phyloP scores from a whole-genome alignment of 2,888 invertebrate genomes.

The Drosophila pegasa region DNA sequence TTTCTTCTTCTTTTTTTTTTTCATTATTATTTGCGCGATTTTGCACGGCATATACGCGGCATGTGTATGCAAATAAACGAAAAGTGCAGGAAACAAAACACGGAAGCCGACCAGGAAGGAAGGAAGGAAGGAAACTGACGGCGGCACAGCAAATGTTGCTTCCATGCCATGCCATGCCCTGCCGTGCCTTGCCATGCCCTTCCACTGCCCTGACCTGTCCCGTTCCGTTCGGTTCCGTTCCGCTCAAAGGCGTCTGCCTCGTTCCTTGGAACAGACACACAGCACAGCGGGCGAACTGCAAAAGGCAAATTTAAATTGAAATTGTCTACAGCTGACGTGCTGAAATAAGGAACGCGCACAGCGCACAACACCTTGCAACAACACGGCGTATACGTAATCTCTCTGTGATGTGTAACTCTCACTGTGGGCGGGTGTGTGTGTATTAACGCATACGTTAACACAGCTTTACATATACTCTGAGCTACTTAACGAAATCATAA shows the following conservation, averaged over 20 bases:
- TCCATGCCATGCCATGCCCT: neutral
- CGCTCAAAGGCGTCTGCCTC: conserved; percentile 16
- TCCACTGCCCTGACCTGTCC: conserved; percentile 3
- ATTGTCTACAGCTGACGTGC: conserved; percentile 73
- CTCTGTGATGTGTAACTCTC: conserved; percentile 15
- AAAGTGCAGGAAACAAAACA: conserved; percentile 80
- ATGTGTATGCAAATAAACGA: conserved; percentile 79
- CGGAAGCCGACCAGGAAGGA: conserved; percentile 75
- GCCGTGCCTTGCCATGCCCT: neutral
- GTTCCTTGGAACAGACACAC: conserved; percentile 9
- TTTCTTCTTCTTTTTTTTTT: conserved; percentile 39
- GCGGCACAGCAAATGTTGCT: conserved; percentile 65
- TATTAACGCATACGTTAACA: conserved; percentile 19
- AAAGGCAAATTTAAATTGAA: conserved; percentile 79
- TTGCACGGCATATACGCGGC: conserved; percentile 61
- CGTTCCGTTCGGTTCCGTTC: neutral
- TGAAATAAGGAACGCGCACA: conserved; percentile 63
- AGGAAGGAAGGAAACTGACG: conserved; percentile 69
- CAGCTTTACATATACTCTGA: conserved; percentile 12
- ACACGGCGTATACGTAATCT: conserved; percentile 72
- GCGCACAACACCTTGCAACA: conserved; percentile 41
- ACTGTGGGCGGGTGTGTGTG: conserved; percentile 8
- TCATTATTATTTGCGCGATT: conserved; percentile 80
- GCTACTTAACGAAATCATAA: conserved; percentile 42
- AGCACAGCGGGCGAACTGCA: conserved; percentile 39